Evolutionary conservation across 1,140 invertebrate genomes (phyloP), one percentile per base, ranked within the genome.

Genomic region (Heliconius eleuchia): DNA sequence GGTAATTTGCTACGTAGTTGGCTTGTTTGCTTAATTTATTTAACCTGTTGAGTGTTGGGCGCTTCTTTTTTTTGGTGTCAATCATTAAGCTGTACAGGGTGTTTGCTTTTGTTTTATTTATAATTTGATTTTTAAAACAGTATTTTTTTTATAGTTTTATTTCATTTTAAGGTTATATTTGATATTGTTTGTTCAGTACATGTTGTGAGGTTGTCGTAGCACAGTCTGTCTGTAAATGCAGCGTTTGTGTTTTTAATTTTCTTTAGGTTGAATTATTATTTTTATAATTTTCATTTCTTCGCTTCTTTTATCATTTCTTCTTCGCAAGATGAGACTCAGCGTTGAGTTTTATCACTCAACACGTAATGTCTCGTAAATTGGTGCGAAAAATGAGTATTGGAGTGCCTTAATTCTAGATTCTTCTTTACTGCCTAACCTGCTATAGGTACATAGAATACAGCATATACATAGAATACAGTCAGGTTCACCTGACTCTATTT

Each of bases 1-100:
- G 76, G 73, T 78, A 72, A 80, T 84, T 82, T 80, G 74, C 66
- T 27, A 52, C 74, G 74, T 72, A 60, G 74, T 77, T 76, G 37
- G 27, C 75, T 71, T 80, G 39, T 72, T 80, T 76, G 73, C 46
- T 75, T 76, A 74, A 74, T 73, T 75, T 71, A 37, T 80, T 80
- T 75, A 27, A 77, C 78, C 82, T 82, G 55, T 77, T 77, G 76
- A 77, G n/a, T 16, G 60, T 66, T 30, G 60, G 27, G 60, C 60
- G 11, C 23, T 66, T 60, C 9, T 60, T 60, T 57, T 23, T 76
- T 76, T 76, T 76, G 46, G 39, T 71, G 74, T 23, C 74, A 30
- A 50, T 76, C 74, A 76, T 66, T 66, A 27, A 30, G 60, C n/a
- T 66, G n/a, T 42, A 39, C 9, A 19, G 16, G 50, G n/a, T 46